Conservation (phyloP, 2,888 invertebrate species). For the Palloptera scutellata region DNA sequence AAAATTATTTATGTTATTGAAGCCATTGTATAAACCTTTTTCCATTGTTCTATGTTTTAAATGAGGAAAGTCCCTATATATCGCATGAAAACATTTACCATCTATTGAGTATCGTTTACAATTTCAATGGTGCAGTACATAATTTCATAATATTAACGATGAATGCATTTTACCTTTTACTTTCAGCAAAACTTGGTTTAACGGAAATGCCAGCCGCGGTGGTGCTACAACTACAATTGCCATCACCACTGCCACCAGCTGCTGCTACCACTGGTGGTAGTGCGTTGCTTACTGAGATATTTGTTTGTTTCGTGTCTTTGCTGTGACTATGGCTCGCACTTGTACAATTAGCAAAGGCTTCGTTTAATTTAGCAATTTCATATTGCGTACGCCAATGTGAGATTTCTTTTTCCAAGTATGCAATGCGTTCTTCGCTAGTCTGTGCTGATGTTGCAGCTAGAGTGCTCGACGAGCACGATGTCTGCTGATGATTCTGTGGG, state of each 20-base stretch:
- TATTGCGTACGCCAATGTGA: slow-evolving; percentile 79
- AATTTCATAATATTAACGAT: too few species aligned
- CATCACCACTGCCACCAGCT: slow-evolving; percentile 17
- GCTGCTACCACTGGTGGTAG: neutral
- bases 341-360: slow-evolving; percentile 48
- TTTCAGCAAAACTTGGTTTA: slow-evolving; percentile 44
- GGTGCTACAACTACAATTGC: slow-evolving; percentile 52
- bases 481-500: slow-evolving; percentile 23
- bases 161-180: slow-evolving; percentile 40
- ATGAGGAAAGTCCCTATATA: too few species aligned
- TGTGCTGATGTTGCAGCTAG: slow-evolving; percentile 36
- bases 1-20: too few species aligned
- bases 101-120: too few species aligned
- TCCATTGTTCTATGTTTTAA: too few species aligned
- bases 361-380: slow-evolving; percentile 69
- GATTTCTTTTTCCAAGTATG: slow-evolving; percentile 71
- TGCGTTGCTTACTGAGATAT: neutral
- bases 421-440: slow-evolving; percentile 61
- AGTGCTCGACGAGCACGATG: slow-evolving; percentile 34
- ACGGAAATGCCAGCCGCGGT: slow-evolving; percentile 58
- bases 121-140: too few species aligned
- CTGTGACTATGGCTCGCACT: slow-evolving; percentile 43
- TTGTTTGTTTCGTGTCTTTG: neutral
- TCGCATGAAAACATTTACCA: too few species aligned
- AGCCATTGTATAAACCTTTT: too few species aligned